phyloP scores from a whole-genome alignment of 92 coral and sea anemone genomes.

The Galaxea fascicularis region DNA sequence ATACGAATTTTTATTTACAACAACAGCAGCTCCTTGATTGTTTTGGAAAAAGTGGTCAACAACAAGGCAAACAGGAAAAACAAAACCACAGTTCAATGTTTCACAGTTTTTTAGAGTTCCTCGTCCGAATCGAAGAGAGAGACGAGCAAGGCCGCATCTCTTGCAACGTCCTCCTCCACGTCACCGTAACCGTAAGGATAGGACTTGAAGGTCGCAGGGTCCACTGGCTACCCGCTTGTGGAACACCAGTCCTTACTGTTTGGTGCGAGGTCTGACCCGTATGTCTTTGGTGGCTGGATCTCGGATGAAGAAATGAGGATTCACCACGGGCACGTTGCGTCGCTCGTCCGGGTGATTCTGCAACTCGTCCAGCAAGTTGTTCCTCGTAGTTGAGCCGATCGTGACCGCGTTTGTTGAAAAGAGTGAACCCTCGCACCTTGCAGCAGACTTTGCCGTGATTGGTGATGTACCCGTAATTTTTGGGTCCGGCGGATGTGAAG shows the following conservation, averaged over 20 bases:
- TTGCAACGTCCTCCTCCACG: no score
- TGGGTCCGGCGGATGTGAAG: not conserved
- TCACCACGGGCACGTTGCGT: not conserved
- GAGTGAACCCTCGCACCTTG: constrained; percentile 9
- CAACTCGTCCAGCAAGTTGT: not conserved
- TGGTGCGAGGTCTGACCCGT: not conserved
- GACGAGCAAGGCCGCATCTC: no score
- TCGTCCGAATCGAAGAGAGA: no score
- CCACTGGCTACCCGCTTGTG: not conserved
- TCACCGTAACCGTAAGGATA: not conserved
- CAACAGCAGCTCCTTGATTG: no score
- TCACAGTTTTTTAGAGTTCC: no score
- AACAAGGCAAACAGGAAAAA: no score
- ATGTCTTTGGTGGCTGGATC: constrained; percentile 2
- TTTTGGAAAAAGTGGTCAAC: no score
- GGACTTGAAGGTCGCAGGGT: not conserved
- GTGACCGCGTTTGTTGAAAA: not conserved
- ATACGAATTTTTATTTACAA: no score
- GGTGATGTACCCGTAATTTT: not conserved
- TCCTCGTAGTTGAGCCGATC: not conserved
- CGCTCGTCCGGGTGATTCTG: not conserved
- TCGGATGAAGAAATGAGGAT: not conserved
- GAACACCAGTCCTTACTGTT: not conserved
- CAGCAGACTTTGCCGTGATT: not conserved
- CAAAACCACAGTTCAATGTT: no score